These are phyloP conservation scores for Tillus elongatus DNA, from an alignment of 2,888 invertebrate species.

Conservation along the genomic window DNA sequence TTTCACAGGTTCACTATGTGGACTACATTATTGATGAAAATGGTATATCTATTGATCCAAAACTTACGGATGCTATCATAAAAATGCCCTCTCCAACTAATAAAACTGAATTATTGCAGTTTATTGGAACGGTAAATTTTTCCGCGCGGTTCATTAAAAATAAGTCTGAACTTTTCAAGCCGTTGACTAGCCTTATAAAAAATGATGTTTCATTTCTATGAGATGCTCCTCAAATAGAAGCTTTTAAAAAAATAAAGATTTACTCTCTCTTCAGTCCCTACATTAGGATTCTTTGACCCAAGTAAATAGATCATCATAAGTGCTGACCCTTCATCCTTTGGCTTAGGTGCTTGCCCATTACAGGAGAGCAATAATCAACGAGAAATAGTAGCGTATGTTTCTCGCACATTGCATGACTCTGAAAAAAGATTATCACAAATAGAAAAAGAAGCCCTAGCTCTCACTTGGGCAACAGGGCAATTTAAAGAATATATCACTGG, in stretches of 20 bases:
- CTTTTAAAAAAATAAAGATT: constrained; percentile 6
- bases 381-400: constrained; percentile 27
- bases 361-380: constrained; percentile 10
- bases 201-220: not conserved
- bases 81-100: constrained; percentile 15
- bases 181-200: constrained; percentile 2
- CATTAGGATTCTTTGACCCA: constrained; percentile 27
- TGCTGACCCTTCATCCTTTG: constrained; percentile 22
- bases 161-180: not conserved
- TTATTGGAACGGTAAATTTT: constrained; percentile 15
- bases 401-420: constrained; percentile 22
- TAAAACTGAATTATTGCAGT: constrained; percentile 15
- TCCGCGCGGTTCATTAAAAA: constrained; percentile 10
- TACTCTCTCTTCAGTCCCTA: constrained; percentile 21
- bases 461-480: constrained; percentile 27
- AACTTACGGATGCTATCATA: constrained; percentile 16
- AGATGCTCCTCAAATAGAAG: constrained; percentile 7
- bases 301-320: constrained; percentile 10
- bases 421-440: constrained; percentile 30
- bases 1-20: not conserved
- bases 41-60: constrained; percentile 12
- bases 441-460: constrained; percentile 33
- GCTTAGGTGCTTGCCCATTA: constrained; percentile 15
- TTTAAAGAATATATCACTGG: constrained; percentile 31
- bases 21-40: constrained; percentile 4